A percentile compares a stretch with the other conserved stretches of the same genome.
Evolutionary conservation across 2,888 invertebrate genomes (phyloP).

Genomic region (Nycteola revayana): DNA sequence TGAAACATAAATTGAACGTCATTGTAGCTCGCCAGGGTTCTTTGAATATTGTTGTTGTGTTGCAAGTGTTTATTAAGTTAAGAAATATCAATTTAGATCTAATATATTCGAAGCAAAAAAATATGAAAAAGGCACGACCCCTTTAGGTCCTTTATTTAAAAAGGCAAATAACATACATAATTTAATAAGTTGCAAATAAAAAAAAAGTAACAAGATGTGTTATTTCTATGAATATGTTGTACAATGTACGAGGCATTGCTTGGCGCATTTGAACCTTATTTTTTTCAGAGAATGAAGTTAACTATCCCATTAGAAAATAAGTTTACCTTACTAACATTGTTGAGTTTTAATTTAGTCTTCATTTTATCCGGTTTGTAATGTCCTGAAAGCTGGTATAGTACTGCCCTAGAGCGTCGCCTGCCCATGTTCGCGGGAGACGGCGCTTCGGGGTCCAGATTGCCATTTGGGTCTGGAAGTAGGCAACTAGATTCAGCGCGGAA

Average conservation of each 20-base stretch:
- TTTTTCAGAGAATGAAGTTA: background rate
- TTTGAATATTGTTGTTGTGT: too few relatives aligned
- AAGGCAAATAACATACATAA: too few relatives aligned
- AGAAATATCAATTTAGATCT: too few relatives aligned
- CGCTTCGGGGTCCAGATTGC: constrained; percentile 90
- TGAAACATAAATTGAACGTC: constrained; percentile 57
- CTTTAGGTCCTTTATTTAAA: background rate
- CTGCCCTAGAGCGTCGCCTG: constrained; percentile 95
- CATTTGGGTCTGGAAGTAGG: constrained; percentile 91
- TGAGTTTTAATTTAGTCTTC: constrained; percentile 96
- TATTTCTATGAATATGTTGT: too few relatives aligned
- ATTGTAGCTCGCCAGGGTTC: constrained; percentile 8
- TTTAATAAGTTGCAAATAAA: too few relatives aligned
- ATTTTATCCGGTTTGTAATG: constrained; percentile 97
- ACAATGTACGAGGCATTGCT: too few relatives aligned
- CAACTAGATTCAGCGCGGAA: constrained; percentile 90
- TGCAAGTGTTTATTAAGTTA: too few relatives aligned
- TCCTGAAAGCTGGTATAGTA: constrained; percentile 97
- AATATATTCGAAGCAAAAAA: too few relatives aligned
- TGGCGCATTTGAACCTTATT: too few relatives aligned
- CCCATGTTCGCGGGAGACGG: constrained; percentile 95
- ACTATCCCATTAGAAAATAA: constrained; percentile 26
- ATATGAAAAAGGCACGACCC: too few relatives aligned
- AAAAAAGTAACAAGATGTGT: too few relatives aligned
- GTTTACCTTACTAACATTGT: constrained; percentile 90